These are phyloP conservation scores for Umimayanthus kanabou DNA, from an alignment of 92 coral and sea anemone genomes.

Conservation along the genomic window DNA sequence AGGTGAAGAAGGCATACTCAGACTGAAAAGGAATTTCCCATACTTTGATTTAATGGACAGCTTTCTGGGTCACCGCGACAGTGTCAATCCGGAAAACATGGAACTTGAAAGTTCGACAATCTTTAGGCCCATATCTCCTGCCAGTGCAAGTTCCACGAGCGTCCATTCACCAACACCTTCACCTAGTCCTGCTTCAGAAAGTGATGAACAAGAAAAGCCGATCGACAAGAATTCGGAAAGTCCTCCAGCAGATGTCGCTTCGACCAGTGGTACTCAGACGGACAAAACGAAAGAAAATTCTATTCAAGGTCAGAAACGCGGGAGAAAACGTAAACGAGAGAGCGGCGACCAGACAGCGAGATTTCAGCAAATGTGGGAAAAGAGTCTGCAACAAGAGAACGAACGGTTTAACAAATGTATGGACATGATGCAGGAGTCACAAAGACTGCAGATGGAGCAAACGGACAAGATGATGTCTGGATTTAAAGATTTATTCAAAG, in stretches of 20 bases:
- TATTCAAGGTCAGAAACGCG: too few species aligned
- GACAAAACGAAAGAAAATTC: too few species aligned
- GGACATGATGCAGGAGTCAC: not conserved
- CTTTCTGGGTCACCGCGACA: constrained; percentile 44
- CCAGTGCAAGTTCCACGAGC: constrained; percentile 6
- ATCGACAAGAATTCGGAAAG: not conserved
- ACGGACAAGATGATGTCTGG: constrained; percentile 11
- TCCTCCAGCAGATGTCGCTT: not conserved
- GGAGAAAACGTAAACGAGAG: not conserved
- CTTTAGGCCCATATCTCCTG: constrained; percentile 30
- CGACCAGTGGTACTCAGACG: not conserved
- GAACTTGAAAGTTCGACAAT: constrained; percentile 35
- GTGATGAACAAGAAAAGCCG: not conserved
- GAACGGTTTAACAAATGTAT: constrained; percentile 6
- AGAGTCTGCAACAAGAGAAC: not conserved
- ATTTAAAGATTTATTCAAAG: constrained; percentile 22
- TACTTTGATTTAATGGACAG: constrained; percentile 40
- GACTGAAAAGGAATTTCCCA: constrained; percentile 27
- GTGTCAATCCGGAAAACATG: too few species aligned
- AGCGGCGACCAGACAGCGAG: not conserved
- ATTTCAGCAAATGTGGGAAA: not conserved
- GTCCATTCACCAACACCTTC: not conserved
- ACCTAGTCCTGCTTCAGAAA: not conserved
- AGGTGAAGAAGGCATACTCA: constrained; percentile 43
- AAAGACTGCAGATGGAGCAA: constrained; percentile 4